Conservation (phyloP, 2,888 invertebrate genomes). For the Zygogramma bicolorata region DNA sequence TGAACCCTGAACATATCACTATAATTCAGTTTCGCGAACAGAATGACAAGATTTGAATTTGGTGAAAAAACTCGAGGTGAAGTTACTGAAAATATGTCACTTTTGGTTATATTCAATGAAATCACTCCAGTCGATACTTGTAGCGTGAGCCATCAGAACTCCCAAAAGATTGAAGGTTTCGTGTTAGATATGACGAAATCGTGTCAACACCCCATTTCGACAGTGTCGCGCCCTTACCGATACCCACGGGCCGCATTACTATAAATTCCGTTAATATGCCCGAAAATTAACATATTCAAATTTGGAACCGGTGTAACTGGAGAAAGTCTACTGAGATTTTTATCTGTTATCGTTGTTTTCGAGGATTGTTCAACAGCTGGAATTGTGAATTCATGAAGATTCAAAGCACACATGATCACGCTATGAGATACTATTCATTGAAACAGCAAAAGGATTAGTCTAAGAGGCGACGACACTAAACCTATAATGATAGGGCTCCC, state of each 20-base stretch:
- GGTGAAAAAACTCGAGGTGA: no score
- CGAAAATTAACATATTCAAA: conserved; percentile 63
- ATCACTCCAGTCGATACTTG: not conserved
- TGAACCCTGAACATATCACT: no score
- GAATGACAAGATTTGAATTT: no score
- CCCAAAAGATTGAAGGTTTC: conserved; percentile 45
- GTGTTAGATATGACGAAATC: conserved; percentile 59
- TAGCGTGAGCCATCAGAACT: not conserved
- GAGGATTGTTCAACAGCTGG: conserved; percentile 53
- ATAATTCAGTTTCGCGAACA: no score
- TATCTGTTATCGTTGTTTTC: conserved; percentile 62
- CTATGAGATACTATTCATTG: not conserved
- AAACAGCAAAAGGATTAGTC: no score
- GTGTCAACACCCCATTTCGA: conserved; percentile 66
- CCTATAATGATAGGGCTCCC: no score
- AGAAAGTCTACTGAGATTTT: conserved; percentile 60
- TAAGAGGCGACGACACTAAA: no score
- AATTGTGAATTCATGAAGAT: conserved; percentile 16
- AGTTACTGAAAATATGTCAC: no score
- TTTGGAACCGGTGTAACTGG: conserved; percentile 49
- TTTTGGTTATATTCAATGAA: not conserved
- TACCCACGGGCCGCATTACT: conserved; percentile 60
- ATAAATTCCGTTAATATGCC: conserved; percentile 59
- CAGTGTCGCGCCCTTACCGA: conserved; percentile 60
- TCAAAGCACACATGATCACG: not conserved